phyloP scores from a whole-genome alignment of 2,888 invertebrate species.

The Eubasilissa splendida region DNA sequence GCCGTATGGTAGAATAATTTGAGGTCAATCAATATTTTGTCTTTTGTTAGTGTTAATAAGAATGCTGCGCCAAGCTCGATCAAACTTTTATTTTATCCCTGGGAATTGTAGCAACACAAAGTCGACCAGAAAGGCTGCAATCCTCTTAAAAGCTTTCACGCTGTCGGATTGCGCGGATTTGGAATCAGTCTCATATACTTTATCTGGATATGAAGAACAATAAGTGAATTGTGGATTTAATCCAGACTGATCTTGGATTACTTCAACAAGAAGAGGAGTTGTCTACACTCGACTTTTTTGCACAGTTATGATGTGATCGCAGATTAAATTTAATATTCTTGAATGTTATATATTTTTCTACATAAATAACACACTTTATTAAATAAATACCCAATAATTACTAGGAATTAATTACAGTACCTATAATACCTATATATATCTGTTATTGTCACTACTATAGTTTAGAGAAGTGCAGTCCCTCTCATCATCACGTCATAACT shows the following conservation, averaged over 20 bases:
- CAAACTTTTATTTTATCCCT: neutral
- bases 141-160: slow-evolving; percentile 46
- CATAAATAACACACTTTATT: too few relatives aligned
- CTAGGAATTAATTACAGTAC: too few relatives aligned
- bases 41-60: neutral
- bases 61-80: neutral
- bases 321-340: too few relatives aligned
- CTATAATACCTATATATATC: too few relatives aligned
- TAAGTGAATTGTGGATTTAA: slow-evolving; percentile 4
- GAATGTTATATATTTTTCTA: too few relatives aligned
- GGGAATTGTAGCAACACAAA: neutral
- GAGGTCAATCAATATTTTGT: neutral
- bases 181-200: slow-evolving; percentile 25
- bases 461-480: too few relatives aligned
- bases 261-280: slow-evolving; percentile 4
- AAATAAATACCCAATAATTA: too few relatives aligned
- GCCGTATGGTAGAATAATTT: too few relatives aligned
- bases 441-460: too few relatives aligned
- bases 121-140: slow-evolving; percentile 29
- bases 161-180: neutral
- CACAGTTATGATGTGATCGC: too few relatives aligned
- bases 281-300: too few relatives aligned
- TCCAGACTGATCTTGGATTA: slow-evolving; percentile 23
- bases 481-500: too few relatives aligned
- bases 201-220: slow-evolving; percentile 31